These are phyloP conservation scores for Octopus sinensis DNA, from an alignment of 1,140 invertebrate species.

Conservation along the genomic window DNA sequence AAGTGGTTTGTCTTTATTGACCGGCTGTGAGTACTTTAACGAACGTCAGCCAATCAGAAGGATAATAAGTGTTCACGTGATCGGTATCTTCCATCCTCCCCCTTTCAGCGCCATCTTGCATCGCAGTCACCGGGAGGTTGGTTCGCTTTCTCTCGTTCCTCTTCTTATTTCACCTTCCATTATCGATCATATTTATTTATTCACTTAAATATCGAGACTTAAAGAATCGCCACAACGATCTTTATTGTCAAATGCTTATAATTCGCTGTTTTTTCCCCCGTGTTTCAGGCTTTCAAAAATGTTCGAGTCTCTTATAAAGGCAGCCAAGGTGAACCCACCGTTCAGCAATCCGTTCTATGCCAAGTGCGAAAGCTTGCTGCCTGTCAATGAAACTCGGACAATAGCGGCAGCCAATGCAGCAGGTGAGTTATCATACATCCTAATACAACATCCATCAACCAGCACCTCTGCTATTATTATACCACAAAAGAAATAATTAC, in stretches of 20 bases:
- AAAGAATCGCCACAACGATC: not conserved
- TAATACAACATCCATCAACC: not conserved
- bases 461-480: not conserved
- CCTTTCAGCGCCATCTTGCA: conserved; percentile 1
- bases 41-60: too few species aligned
- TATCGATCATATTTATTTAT: not conserved
- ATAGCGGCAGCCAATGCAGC: conserved; percentile 52
- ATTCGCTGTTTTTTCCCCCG: not conserved
- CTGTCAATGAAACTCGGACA: conserved; percentile 43
- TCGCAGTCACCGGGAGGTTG: not conserved
- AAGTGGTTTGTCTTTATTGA: too few species aligned
- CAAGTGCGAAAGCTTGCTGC: conserved; percentile 28
- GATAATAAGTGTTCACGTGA: not conserved
- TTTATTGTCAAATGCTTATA: not conserved
- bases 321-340: conserved; percentile 62
- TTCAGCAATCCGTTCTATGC: conserved; percentile 68
- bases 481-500: not conserved
- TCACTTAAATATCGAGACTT: not conserved
- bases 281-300: not conserved
- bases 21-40: too few species aligned
- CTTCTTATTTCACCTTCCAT: not conserved
- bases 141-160: not conserved
- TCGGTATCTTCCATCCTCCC: not conserved
- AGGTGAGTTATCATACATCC: conserved; percentile 14
- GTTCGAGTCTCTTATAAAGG: not conserved